phyloP scores from a whole-genome alignment of 1,140 invertebrate genomes.

The Drosophila insularis region DNA sequence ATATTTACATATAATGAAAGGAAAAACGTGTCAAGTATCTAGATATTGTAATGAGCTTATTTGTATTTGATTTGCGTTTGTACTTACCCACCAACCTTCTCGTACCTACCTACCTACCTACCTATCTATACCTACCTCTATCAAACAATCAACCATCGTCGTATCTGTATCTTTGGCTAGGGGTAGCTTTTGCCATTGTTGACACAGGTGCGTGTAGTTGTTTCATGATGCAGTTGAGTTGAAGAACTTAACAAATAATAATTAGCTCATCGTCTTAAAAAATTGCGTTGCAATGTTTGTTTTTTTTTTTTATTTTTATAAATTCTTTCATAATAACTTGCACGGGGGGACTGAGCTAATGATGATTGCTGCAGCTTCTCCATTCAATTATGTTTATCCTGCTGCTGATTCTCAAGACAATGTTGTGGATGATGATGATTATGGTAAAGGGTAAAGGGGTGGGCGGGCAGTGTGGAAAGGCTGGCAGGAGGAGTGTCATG shows the following conservation, averaged over 20 bases:
- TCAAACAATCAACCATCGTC: constrained; percentile 42
- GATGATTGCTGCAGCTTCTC: constrained; percentile 3
- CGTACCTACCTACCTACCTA: constrained; percentile 14
- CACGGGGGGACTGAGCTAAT: background rate
- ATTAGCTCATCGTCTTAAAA: constrained; percentile 54
- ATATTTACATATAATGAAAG: constrained; percentile 9
- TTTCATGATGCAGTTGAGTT: constrained; percentile 60
- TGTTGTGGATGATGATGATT: too few species aligned
- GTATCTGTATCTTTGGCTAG: constrained; percentile 37
- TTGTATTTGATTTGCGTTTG: constrained; percentile 4
- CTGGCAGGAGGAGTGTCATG: constrained; percentile 3
- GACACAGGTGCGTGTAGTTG: constrained; percentile 69
- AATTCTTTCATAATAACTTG: constrained; percentile 52
- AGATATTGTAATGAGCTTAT: constrained; percentile 37
- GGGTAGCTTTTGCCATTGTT: constrained; percentile 66
- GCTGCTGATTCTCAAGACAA: background rate
- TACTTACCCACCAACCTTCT: constrained; percentile 4
- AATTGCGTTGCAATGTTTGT: background rate
- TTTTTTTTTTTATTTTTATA: background rate
- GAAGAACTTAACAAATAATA: constrained; percentile 45
- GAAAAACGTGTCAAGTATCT: constrained; percentile 75
- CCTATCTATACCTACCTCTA: too few species aligned
- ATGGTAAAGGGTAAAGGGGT: too few species aligned
- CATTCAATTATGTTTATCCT: constrained; percentile 40
- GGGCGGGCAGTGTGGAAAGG: background rate